Evolutionary conservation across 2,113 vertebrate genomes (phyloP), one percentile per base, ranked within the genome.

Genomic region (Acrocephalus arundinaceus): DNA sequence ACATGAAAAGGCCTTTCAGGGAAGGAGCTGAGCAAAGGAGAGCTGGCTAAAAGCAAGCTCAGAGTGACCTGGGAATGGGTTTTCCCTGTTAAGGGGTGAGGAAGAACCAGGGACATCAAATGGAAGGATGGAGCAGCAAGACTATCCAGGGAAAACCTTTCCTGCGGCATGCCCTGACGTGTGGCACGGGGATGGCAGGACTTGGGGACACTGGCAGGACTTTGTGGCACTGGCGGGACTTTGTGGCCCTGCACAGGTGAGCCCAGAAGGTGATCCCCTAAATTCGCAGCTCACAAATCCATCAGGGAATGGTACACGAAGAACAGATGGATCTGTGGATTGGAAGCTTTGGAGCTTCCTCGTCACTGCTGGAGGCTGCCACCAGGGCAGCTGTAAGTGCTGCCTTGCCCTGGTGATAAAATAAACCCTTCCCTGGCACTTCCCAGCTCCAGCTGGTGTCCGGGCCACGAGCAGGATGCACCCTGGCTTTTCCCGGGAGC

Each of bases 91-190:
- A 74, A 77, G 19, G 11, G 35, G 9, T 10, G 67, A 86, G 79
- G 75, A 88, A 58, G 54, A 80, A 4, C 58, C 49, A 46, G 25
- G 24, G 27, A 22, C 33, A 37, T 43, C 72, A 51, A 90, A 77
- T 10, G 46, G 52, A 55, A 23, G 4, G 46, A 15, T 19, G 62
- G 51, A 80, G 31, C 48, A 68, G 65, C 13, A 37, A 51, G 46
- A 52, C 13, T 5, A 20, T 31, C 1, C 7, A 3, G 1, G 48
- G 48, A 15, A 51, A 61, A 73, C 48, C 41, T 70, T 27, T 59
- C 61, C 41, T 31, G 51, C 0, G 5, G 52, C 59, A 33, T 2
- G 14, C 8, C 35, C 41, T 27, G 59, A 13, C 0, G 0, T 2
- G 46, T 7, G 46, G 13, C 51, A 6, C 0, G 2, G 41, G 33